Conservation (phyloP, 2,888 invertebrate species). For the Listrodromus nycthemerus region DNA sequence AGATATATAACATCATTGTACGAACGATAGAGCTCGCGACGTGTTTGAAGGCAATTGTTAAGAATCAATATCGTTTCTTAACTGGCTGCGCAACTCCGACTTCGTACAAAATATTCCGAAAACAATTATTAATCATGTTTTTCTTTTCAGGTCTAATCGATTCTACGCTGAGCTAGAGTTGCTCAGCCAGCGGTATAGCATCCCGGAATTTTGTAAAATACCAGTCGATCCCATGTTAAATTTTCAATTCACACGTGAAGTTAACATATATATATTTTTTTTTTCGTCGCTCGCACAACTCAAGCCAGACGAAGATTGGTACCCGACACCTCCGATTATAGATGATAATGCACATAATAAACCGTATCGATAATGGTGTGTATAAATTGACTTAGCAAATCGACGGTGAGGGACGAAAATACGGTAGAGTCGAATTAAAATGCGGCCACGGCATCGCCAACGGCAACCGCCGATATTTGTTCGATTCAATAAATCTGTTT, state of each 20-base stretch:
- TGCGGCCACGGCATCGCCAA: neutral
- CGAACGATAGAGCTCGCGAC: slow-evolving; percentile 33
- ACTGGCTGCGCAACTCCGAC: neutral
- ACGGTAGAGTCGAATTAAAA: neutral
- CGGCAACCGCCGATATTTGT: neutral
- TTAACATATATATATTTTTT: neutral
- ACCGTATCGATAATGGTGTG: slow-evolving; percentile 15
- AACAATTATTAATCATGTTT: neutral
- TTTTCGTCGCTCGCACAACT: neutral
- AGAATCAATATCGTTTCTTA: neutral
- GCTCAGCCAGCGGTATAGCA: neutral
- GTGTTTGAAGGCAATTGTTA: slow-evolving; percentile 39
- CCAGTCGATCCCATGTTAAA: neutral
- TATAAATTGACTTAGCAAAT: slow-evolving; percentile 12
- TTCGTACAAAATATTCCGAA: neutral
- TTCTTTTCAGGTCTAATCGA: neutral
- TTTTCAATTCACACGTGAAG: slow-evolving; percentile 16
- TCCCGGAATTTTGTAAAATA: slow-evolving; percentile 25
- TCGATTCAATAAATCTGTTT: neutral
- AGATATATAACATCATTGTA: slow-evolving; percentile 58
- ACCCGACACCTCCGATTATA: slow-evolving; percentile 55
- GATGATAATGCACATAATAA: slow-evolving; percentile 17
- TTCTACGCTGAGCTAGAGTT: neutral
- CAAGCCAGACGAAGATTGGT: slow-evolving; percentile 9
- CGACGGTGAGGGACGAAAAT: slow-evolving; percentile 16